These are phyloP conservation scores for Lochmaea crataegi DNA, from an alignment of 2,888 invertebrate species.

Conservation along the genomic window DNA sequence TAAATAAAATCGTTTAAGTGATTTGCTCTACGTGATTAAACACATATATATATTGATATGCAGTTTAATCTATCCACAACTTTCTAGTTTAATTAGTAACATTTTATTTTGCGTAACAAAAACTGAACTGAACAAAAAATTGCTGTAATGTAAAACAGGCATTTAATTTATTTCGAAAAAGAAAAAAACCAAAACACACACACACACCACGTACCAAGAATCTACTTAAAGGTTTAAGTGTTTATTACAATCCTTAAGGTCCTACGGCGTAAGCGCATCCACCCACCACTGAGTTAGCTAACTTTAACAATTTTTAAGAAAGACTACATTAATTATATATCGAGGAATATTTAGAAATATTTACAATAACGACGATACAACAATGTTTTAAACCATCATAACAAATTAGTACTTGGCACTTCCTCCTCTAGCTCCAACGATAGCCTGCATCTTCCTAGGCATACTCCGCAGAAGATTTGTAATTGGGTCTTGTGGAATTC, in stretches of 20 bases:
- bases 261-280: neutral
- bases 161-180: neutral
- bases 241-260: slow-evolving; percentile 1
- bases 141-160: neutral
- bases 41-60: neutral
- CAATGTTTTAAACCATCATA: too few relatives aligned
- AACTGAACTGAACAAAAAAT: neutral
- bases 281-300: neutral
- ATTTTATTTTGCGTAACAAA: neutral
- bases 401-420: too few relatives aligned
- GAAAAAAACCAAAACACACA: neutral
- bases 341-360: too few relatives aligned
- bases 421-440: too few relatives aligned
- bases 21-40: slow-evolving; percentile 1
- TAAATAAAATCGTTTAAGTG: neutral
- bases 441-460: too few relatives aligned
- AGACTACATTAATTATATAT: too few relatives aligned
- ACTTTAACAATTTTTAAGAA: too few relatives aligned
- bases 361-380: too few relatives aligned
- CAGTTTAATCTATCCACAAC: neutral
- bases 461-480: too few relatives aligned
- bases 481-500: too few relatives aligned
- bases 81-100: slow-evolving; percentile 4
- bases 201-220: slow-evolving; percentile 2
- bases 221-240: slow-evolving; percentile 2